A percentile compares a stretch with the other conserved stretches of the same genome.
Evolutionary conservation across 2,888 invertebrate species (phyloP).

Genomic region (Teleogryllus oceanicus): DNA sequence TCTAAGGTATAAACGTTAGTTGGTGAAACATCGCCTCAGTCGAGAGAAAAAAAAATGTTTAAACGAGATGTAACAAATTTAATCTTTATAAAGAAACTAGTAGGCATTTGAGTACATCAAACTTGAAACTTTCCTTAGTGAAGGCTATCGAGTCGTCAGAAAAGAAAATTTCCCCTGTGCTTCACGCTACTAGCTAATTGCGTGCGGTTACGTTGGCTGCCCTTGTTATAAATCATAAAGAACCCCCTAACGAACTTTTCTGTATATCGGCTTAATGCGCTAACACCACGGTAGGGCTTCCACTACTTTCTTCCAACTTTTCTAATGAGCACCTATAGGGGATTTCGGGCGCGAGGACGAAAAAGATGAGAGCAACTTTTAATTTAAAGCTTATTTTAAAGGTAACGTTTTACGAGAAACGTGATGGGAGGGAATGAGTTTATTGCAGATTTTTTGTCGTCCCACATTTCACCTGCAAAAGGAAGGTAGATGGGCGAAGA

Average conservation of each 20-base stretch:
- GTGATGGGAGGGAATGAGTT: not conserved
- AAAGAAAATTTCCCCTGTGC: too few relatives aligned
- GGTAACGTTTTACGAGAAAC: not conserved
- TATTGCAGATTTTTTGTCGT: not conserved
- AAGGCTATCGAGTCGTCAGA: too few relatives aligned
- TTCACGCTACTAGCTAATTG: not conserved
- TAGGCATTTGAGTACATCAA: too few relatives aligned
- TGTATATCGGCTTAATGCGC: not conserved
- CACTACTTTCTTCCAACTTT: not conserved
- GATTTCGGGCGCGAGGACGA: not conserved
- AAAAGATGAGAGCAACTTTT: not conserved
- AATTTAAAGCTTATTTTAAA: constrained; percentile 6
- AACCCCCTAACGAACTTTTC: not conserved
- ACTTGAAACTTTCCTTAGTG: too few relatives aligned
- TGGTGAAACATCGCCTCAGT: too few relatives aligned
- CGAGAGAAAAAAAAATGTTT: too few relatives aligned
- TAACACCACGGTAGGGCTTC: not conserved
- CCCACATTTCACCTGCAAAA: not conserved
- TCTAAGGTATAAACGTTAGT: too few relatives aligned
- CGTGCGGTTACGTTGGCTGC: not conserved
- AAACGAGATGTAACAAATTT: too few relatives aligned
- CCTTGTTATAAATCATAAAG: constrained; percentile 9
- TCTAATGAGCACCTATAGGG: not conserved
- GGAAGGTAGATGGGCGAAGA: not conserved
- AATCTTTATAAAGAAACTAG: too few relatives aligned